Conservation (phyloP, 23 tunicate genomes). For the Halocynthia roretzi region DNA sequence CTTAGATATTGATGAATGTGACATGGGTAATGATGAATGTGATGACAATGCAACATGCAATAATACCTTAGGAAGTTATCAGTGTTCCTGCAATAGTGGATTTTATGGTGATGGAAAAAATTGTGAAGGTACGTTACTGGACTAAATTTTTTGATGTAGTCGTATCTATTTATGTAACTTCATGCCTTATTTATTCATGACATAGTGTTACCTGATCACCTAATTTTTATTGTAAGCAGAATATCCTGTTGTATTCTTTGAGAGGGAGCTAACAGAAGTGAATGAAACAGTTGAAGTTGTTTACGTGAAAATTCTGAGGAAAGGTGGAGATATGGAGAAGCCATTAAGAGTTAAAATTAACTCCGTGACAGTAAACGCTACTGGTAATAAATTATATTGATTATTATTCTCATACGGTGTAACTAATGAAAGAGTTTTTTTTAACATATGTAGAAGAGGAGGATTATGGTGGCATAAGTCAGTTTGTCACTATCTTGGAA, state of each 20-base stretch:
- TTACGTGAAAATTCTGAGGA: background rate
- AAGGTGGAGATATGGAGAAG: background rate
- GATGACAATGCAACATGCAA: conserved; percentile 18
- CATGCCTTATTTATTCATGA: too few relatives aligned
- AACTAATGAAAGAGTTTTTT: background rate
- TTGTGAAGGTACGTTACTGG: conserved; percentile 22
- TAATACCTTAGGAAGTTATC: conserved; percentile 31
- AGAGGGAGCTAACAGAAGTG: background rate
- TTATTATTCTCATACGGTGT: background rate
- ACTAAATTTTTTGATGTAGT: background rate
- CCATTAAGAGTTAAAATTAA: background rate
- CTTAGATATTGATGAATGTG: conserved; percentile 44
- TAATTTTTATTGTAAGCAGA: conserved; percentile 1
- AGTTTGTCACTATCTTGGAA: background rate
- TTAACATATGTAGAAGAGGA: background rate
- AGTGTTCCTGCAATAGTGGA: conserved; percentile 31
- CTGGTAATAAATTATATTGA: background rate
- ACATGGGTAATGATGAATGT: conserved; percentile 2
- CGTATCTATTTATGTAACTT: too few relatives aligned
- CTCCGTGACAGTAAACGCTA: background rate
- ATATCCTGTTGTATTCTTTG: background rate
- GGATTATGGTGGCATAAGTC: background rate
- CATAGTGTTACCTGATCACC: background rate
- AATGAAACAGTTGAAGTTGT: conserved; percentile 5
- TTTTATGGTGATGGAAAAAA: conserved; percentile 13